Conservation (phyloP, 2,797 vertebrate genomes). For the Myoxocephalus aenaeus region DNA sequence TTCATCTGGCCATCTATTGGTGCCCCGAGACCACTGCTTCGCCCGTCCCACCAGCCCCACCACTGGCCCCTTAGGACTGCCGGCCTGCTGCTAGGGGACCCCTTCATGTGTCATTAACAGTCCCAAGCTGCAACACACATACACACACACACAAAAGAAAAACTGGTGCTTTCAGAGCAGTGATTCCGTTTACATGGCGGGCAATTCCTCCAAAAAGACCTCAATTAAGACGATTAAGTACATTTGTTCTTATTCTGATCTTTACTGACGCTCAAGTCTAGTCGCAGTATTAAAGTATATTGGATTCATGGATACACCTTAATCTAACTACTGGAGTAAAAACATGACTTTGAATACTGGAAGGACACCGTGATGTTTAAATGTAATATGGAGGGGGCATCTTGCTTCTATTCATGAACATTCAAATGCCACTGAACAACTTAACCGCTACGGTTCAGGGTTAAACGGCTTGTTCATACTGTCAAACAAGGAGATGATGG, state of each 20-base stretch:
- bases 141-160: conserved; percentile 43
- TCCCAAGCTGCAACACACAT: conserved; percentile 64
- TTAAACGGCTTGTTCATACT: not conserved
- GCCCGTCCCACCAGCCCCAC: conserved; percentile 80
- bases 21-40: conserved; percentile 89
- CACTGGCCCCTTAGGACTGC: conserved; percentile 74
- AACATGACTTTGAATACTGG: not conserved
- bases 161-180: conserved; percentile 21
- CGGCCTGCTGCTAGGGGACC: conserved; percentile 77
- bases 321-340: not conserved
- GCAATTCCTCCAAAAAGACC: conserved; percentile 27
- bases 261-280: not conserved
- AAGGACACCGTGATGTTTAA: not conserved
- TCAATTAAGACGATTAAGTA: conserved; percentile 31
- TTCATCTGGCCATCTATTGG: conserved; percentile 90
- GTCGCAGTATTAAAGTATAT: not conserved
- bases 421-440: not conserved
- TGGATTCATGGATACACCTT: not conserved
- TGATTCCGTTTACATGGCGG: conserved; percentile 33
- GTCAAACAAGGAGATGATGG: not conserved
- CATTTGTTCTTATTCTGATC: conserved; percentile 8
- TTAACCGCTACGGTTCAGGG: not conserved
- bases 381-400: not conserved
- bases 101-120: conserved; percentile 82
- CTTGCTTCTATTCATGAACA: not conserved